These are phyloP conservation scores for Brachirus orientalis DNA, from an alignment of 2,113 vertebrate genomes.

Conservation along the genomic window DNA sequence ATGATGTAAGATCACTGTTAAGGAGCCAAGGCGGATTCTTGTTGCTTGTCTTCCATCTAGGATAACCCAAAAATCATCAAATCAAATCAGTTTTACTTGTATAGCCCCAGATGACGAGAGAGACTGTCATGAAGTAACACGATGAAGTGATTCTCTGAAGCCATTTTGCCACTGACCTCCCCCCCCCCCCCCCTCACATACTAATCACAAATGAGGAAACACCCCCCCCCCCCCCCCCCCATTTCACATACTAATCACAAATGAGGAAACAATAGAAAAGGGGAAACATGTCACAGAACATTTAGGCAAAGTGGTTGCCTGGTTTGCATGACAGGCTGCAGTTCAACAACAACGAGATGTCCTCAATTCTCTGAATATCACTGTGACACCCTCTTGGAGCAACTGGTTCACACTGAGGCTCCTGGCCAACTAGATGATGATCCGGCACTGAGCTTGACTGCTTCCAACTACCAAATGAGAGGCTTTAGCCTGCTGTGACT, in stretches of 20 bases:
- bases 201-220: slow-evolving; percentile 8
- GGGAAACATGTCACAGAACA: not conserved
- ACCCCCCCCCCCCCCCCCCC: too few relatives aligned
- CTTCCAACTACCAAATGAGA: slow-evolving; percentile 18
- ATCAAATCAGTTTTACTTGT: too few relatives aligned
- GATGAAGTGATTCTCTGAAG: too few relatives aligned
- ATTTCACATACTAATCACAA: too few relatives aligned
- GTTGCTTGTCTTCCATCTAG: too few relatives aligned
- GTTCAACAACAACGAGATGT: not conserved
- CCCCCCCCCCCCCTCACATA: too few relatives aligned
- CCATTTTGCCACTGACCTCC: not conserved
- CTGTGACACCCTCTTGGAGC: slow-evolving; percentile 23
- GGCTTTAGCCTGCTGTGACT: slow-evolving; percentile 16
- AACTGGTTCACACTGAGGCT: not conserved
- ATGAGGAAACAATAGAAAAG: slow-evolving; percentile 11
- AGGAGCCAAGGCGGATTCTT: too few relatives aligned
- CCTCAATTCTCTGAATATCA: slow-evolving; percentile 20
- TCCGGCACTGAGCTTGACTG: slow-evolving; percentile 11
- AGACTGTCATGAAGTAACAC: too few relatives aligned
- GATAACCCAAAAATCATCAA: too few relatives aligned
- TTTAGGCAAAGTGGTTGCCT: not conserved
- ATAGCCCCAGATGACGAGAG: too few relatives aligned
- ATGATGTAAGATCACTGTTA: too few relatives aligned
- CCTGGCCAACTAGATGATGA: slow-evolving; percentile 2
- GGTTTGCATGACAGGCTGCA: not conserved